These are phyloP conservation scores for Matsumyia berberina DNA, from an alignment of 2,888 invertebrate genomes.

Conservation along the genomic window DNA sequence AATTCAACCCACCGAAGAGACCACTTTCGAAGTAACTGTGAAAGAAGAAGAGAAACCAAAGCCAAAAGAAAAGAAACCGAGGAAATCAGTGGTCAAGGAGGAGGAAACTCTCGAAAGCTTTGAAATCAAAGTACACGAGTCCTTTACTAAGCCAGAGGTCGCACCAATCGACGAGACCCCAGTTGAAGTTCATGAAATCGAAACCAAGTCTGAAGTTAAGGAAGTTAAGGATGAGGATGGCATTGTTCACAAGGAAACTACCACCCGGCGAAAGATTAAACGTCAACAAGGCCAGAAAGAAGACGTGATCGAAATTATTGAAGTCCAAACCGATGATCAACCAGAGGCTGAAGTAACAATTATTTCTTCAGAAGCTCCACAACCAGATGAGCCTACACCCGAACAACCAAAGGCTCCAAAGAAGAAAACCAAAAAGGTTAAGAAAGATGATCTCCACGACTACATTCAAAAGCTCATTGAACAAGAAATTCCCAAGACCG, in stretches of 20 bases:
- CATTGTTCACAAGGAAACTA: constrained; percentile 82
- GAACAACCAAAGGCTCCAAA: constrained; percentile 80
- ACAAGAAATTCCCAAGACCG: constrained; percentile 80
- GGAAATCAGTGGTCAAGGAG: constrained; percentile 51
- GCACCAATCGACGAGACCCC: constrained; percentile 76
- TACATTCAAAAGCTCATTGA: constrained; percentile 81
- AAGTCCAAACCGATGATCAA: constrained; percentile 81
- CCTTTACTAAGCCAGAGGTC: constrained; percentile 58
- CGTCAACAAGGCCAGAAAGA: constrained; percentile 83
- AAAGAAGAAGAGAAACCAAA: constrained; percentile 64
- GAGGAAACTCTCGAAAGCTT: constrained; percentile 75
- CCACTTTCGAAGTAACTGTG: constrained; percentile 41
- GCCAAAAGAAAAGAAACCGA: constrained; percentile 63
- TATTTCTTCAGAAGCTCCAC: constrained; percentile 77
- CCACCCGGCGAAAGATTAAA: constrained; percentile 84
- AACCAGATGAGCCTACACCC: constrained; percentile 80
- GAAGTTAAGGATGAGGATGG: constrained; percentile 83
- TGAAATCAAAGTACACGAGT: constrained; percentile 80
- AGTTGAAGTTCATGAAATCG: constrained; percentile 80
- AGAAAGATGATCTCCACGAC: constrained; percentile 81
- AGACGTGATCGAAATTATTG: constrained; percentile 83
- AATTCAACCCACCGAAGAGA: constrained; percentile 30
- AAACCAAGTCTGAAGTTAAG: constrained; percentile 83
- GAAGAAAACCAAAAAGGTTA: constrained; percentile 81
- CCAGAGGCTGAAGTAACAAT: constrained; percentile 82